Evolutionary conservation across 2,113 vertebrate genomes (phyloP), one percentile per base, ranked within the genome.

Genomic region (Grammomys dolichurus): DNA sequence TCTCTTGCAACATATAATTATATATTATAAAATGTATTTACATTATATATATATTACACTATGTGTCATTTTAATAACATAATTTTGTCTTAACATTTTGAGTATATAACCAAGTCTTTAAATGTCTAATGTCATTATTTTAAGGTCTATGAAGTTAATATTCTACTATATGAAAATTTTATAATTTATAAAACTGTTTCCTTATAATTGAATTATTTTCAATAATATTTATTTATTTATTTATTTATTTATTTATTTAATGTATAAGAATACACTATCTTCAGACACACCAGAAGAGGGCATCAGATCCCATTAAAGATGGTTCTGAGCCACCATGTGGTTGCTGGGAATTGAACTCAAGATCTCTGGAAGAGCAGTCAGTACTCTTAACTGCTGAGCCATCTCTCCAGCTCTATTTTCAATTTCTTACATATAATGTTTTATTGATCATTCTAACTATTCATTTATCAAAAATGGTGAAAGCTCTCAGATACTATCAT

Each of bases 381-480:
- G 51, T 51, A 51, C 10, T 51, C 51, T 51, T 51, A 51, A 51
- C 51, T 51, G 51, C 51, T 51, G 51, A 51, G 51, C 51, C 51
- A 11, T 51, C 51, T 51, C 9, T 51, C 51, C 51, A 51, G 51
- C 10, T 51, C 88, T 77, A 33, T 19, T 80, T 80, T 80, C 19
- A 17, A 95, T 86, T 89, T 48, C 76, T 73, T 73, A 77, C 0
- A 60, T 8, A 82, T 40, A 89, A 86, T 51, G 20, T 67, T 86
- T 81, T 90, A 51, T 40, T 97, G 73, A 69, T 73, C 40, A 89
- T 91, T 97, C 69, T 94, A 91, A 87, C 20, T 33, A 89, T 82
- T 56, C 24, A 36, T 84, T 93, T 87, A 63, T 89, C 63, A 87
- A 93, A 31, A 94, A 95, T 4, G 0, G 28, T 65, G n/a, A 91